Evolutionary conservation across 2,113 vertebrate genomes (phyloP).

Genomic region (Spilogale gracilis): DNA sequence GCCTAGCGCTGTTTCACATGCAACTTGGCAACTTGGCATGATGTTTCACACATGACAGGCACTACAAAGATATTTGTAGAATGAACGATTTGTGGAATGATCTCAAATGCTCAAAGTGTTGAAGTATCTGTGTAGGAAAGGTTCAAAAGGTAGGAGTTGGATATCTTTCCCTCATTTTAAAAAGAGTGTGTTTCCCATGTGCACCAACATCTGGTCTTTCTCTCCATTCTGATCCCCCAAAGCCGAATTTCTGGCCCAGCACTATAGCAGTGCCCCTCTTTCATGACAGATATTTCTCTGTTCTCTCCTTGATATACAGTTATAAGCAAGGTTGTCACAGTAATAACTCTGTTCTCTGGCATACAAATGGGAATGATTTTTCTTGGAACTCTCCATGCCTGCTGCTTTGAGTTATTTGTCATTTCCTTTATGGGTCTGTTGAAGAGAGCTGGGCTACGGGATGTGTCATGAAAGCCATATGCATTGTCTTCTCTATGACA

Average conservation of each 20-base stretch:
- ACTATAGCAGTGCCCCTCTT: neutral
- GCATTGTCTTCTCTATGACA: conserved; percentile 53
- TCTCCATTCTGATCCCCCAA: neutral
- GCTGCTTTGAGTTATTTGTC: conserved; percentile 81
- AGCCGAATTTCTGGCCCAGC: conserved; percentile 57
- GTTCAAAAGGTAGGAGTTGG: neutral
- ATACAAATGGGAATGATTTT: conserved; percentile 70
- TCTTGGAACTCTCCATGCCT: conserved; percentile 20
- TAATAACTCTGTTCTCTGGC: conserved; percentile 45
- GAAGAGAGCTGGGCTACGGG: neutral
- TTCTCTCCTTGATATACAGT: conserved; percentile 51
- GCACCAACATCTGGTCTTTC: neutral
- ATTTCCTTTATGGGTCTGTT: conserved; percentile 66
- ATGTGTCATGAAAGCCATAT: conserved; percentile 38
- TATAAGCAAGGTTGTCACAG: conserved; percentile 30
- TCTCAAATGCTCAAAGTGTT: neutral
- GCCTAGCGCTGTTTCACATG: neutral
- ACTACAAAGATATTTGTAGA: neutral
- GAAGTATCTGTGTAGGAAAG: neutral
- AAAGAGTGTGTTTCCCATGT: neutral
- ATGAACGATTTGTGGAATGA: neutral
- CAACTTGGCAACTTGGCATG: neutral
- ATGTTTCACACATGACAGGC: neutral
- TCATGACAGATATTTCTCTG: conserved; percentile 43
- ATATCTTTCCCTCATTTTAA: neutral